Conservation (phyloP, 2,888 invertebrate genomes). For the Drosophila gaucha region DNA sequence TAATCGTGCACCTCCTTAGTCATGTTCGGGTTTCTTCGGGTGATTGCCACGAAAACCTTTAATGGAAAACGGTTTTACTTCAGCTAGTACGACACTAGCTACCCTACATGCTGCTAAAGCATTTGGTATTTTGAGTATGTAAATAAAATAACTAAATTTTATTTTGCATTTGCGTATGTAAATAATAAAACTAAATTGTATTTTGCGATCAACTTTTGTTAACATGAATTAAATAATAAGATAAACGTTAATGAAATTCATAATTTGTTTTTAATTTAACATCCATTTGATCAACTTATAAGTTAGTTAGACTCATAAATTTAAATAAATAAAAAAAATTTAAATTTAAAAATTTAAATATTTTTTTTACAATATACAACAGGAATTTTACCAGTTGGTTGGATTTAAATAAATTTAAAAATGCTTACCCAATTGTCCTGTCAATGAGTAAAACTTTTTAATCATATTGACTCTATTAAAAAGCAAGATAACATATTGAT, state of each 20-base stretch:
- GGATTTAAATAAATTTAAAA: background rate
- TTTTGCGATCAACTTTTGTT: too few species aligned
- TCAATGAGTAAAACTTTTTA: too few species aligned
- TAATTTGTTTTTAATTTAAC: too few species aligned
- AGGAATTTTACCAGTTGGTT: too few species aligned
- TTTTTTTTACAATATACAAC: too few species aligned
- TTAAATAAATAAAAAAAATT: background rate
- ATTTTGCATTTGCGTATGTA: too few species aligned
- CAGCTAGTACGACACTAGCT: constrained; percentile 12
- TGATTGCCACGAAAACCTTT: constrained; percentile 13
- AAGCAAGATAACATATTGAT: constrained; percentile 42
- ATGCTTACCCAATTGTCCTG: too few species aligned
- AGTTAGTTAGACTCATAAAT: background rate
- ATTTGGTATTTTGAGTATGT: background rate
- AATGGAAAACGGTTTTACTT: background rate
- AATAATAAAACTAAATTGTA: too few species aligned
- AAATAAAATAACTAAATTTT: background rate
- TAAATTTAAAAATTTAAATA: background rate
- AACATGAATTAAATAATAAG: background rate
- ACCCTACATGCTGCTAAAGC: constrained; percentile 9
- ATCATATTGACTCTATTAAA: background rate
- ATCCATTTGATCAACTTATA: too few species aligned
- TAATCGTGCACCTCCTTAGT: constrained; percentile 31
- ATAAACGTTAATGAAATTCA: background rate
- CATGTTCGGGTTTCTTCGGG: constrained; percentile 57